Percentiles rank a stretch among this genome's conserved stretches.
Conservation (phyloP, 53 echinoderm and acorn worm species). For the Echinarachnius parma region DNA sequence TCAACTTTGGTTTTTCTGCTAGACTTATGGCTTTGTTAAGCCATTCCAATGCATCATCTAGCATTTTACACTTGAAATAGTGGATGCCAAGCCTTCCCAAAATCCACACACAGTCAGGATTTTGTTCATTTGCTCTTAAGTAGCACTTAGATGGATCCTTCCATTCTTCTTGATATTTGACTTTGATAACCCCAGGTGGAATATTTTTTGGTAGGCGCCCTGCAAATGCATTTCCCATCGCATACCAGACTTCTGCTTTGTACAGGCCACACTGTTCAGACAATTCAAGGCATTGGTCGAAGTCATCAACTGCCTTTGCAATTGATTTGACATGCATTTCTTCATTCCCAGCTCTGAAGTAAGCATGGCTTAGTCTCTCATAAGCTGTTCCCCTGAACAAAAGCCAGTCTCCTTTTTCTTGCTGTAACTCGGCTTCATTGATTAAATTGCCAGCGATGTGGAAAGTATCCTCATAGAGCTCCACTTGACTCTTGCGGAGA, state of each 20-base stretch:
- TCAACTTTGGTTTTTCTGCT: not conserved
- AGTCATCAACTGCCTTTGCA: conserved; percentile 1
- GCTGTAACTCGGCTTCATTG: not conserved
- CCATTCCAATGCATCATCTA: not conserved
- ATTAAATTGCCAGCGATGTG: not conserved
- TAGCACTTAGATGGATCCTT: conserved; percentile 10
- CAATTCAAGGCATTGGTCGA: not conserved
- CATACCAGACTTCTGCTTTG: conserved; percentile 14
- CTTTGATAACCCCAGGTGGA: not conserved
- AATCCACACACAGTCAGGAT: conserved; percentile 17
- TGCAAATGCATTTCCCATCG: not conserved
- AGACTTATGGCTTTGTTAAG: not conserved
- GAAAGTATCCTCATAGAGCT: not conserved
- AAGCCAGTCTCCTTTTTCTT: conserved; percentile 35
- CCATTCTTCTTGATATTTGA: not conserved
- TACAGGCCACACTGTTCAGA: not conserved
- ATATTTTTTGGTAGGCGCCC: not conserved
- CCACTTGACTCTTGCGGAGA: not conserved
- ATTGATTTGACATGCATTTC: not conserved
- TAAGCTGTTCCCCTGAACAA: conserved; percentile 9
- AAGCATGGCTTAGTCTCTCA: conserved; percentile 9
- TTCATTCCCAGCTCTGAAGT: not conserved
- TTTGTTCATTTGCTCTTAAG: not conserved
- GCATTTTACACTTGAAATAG: not conserved
- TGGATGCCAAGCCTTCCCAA: conserved; percentile 1